These are phyloP conservation scores for Camponotus fellah DNA, from an alignment of 2,888 invertebrate species.

Conservation along the genomic window DNA sequence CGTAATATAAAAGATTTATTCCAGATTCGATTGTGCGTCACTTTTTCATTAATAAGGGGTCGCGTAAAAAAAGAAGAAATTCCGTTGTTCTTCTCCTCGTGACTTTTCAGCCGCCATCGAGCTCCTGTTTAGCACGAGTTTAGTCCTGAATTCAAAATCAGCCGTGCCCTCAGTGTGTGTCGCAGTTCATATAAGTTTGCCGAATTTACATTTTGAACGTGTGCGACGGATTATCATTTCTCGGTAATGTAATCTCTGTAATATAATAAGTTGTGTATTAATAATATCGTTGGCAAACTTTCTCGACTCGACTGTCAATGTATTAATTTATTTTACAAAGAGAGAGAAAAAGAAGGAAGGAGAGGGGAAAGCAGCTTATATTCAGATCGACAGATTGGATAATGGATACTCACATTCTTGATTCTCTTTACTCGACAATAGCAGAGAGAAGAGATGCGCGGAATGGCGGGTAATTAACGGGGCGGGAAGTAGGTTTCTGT, in stretches of 20 bases:
- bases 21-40: conserved; percentile 37
- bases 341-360: too few species aligned
- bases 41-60: conserved; percentile 27
- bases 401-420: background rate
- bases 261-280: background rate
- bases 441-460: conserved; percentile 26
- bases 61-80: background rate
- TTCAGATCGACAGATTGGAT: background rate
- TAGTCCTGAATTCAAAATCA: conserved; percentile 39
- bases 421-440: conserved; percentile 36
- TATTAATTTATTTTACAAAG: background rate
- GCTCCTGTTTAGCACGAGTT: conserved; percentile 1
- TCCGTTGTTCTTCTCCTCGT: background rate
- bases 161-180: background rate
- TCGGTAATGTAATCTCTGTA: background rate
- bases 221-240: background rate
- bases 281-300: background rate
- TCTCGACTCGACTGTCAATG: background rate
- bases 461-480: conserved; percentile 74
- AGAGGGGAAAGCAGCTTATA: background rate
- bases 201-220: conserved; percentile 4
- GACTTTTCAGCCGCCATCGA: conserved; percentile 20
- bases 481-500: conserved; percentile 50
- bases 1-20: conserved; percentile 41
- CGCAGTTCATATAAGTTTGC: background rate